These are phyloP conservation scores for Chironomus tentans DNA, from an alignment of 2,888 invertebrate species.

Conservation along the genomic window DNA sequence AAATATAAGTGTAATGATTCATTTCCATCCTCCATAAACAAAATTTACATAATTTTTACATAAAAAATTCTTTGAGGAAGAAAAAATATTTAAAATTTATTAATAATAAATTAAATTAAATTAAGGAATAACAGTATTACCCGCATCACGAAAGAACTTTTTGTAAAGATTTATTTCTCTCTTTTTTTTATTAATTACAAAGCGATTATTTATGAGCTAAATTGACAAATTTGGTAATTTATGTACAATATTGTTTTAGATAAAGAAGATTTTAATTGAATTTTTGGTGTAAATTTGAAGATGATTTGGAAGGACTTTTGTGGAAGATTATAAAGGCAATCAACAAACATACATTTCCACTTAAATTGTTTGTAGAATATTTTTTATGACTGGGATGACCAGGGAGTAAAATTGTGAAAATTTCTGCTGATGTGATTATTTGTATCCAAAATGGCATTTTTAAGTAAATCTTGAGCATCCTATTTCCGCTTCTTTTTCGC, in stretches of 20 bases:
- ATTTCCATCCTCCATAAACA: not conserved
- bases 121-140: constrained; percentile 9
- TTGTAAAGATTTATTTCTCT: too few relatives aligned
- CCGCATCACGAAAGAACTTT: not conserved
- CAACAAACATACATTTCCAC: too few relatives aligned
- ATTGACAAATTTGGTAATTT: not conserved
- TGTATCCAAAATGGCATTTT: too few relatives aligned
- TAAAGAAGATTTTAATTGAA: not conserved
- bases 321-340: too few relatives aligned
- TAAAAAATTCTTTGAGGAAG: not conserved
- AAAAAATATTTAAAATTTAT: not conserved
- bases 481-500: too few relatives aligned
- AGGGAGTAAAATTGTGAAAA: too few relatives aligned
- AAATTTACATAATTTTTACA: not conserved
- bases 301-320: too few relatives aligned
- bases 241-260: not conserved
- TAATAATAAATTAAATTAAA: not conserved
- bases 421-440: too few relatives aligned
- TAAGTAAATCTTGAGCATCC: too few relatives aligned
- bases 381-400: too few relatives aligned
- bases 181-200: not conserved
- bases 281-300: not conserved
- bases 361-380: too few relatives aligned
- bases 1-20: not conserved
- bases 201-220: not conserved